These are phyloP conservation scores for Balearica regulorum DNA, from an alignment of 2,797 vertebrate species.

Conservation along the genomic window DNA sequence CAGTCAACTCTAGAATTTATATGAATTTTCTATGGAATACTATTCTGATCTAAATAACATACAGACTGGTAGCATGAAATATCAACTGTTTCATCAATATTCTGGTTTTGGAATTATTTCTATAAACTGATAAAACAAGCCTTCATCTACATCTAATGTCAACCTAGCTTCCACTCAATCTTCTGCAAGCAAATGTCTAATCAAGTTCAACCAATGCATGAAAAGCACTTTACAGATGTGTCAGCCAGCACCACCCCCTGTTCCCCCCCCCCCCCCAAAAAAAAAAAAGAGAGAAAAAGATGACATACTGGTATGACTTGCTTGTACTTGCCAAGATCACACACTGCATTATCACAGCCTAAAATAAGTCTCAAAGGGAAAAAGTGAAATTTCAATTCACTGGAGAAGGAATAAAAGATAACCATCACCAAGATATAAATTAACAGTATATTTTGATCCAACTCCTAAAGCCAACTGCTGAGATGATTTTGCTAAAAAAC, in stretches of 20 bases:
- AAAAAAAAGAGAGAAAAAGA: background rate
- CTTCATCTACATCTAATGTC: background rate
- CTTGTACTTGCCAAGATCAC: background rate
- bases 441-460: background rate
- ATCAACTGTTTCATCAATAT: background rate
- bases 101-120: background rate
- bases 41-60: background rate
- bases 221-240: background rate
- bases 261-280: accelerated
- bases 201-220: background rate
- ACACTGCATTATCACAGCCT: background rate
- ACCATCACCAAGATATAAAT: background rate
- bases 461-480: background rate
- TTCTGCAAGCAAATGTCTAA: background rate
- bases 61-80: background rate
- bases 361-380: background rate
- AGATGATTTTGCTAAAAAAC: background rate
- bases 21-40: background rate
- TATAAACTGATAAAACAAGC: background rate
- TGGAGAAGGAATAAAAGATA: background rate
- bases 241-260: background rate
- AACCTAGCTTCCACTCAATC: background rate
- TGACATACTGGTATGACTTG: background rate
- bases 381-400: background rate
- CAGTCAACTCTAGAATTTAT: background rate